Base-by-base conservation (phyloP, 1,140 invertebrate genomes). In the Drosophila bocqueti region DNA sequence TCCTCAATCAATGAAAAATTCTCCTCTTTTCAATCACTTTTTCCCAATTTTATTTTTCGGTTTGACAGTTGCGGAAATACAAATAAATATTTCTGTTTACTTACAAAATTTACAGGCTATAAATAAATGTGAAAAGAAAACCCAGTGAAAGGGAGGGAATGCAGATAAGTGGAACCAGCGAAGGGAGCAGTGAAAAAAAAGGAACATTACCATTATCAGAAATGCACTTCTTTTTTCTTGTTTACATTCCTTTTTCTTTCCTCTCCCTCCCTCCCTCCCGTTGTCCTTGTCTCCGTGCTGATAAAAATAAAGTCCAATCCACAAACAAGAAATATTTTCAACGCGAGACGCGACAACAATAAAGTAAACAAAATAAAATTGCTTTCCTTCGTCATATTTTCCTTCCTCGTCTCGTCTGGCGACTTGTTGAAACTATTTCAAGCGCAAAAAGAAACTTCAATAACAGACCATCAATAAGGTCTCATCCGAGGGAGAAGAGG, bases 41-140 rank as follows among this genome's bases (percentile, higher is more conserved):
- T 36, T 6, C 10, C 8, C 10, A 18, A 31, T 60, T 5, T 16
- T 24, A 21, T 59, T 60, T 71, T 49, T 42, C 34, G 0, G 36
- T 61, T 11, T 54, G 63, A 69, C 76, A 80, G 57, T 78, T 58
- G 72, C 82, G 77, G 73, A 84, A 81, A 81, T 71, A 76, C 76
- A 86, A 86, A 85, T 72, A 79, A 77, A 63, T 36, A 54, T 45
- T 69, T 49, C 26, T 80, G 79, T 80, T 87, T 86, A 83, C 76
- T 71, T 55, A 60, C 57, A 47, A 83, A 89, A 89, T 86, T 77
- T 83, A 86, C 80, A 89, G 58, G 64, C 84, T 69, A 83, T 86
- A 86, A 86, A 89, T 83, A 86, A 86, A 69, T 60, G 18, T n/a
- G 24, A 36, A 54, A 65, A 67, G 13, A 29, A 31, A 21, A 68